These are phyloP conservation scores for Telenomus remus DNA, from an alignment of 1,140 invertebrate species.

Conservation along the genomic window DNA sequence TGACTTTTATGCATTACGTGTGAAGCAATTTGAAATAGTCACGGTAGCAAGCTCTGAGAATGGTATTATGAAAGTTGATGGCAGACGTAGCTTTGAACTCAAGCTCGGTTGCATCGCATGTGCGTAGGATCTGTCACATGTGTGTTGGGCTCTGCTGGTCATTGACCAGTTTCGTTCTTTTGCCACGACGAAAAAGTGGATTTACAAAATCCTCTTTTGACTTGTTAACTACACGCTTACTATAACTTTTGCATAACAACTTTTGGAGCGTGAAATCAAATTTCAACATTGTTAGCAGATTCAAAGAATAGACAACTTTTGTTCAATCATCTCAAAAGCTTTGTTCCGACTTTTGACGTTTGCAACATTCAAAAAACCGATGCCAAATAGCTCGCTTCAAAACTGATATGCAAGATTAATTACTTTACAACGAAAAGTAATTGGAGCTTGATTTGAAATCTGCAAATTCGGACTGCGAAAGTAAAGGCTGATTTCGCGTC, in stretches of 20 bases:
- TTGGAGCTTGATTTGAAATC: no score
- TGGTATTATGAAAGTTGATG: conserved; percentile 44
- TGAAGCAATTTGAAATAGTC: conserved; percentile 12
- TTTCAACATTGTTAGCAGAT: not conserved
- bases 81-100: conserved; percentile 47
- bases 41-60: conserved; percentile 30
- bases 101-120: conserved; percentile 31
- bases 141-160: conserved; percentile 36
- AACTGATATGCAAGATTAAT: no score
- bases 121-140: conserved; percentile 39
- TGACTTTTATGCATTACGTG: conserved; percentile 3
- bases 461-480: conserved; percentile 1
- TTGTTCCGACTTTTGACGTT: no score
- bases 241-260: conserved; percentile 3
- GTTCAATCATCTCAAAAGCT: not conserved
- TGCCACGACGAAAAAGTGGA: conserved; percentile 5
- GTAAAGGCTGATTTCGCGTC: conserved; percentile 22
- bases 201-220: conserved; percentile 8
- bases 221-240: no score
- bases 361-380: no score
- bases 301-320: not conserved
- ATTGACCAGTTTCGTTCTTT: conserved; percentile 37
- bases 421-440: no score
- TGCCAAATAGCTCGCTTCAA: no score
- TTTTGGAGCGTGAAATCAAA: not conserved